Base-by-base conservation (phyloP, 92 coral and sea anemone genomes). In the Parazoanthus atlanticus region DNA sequence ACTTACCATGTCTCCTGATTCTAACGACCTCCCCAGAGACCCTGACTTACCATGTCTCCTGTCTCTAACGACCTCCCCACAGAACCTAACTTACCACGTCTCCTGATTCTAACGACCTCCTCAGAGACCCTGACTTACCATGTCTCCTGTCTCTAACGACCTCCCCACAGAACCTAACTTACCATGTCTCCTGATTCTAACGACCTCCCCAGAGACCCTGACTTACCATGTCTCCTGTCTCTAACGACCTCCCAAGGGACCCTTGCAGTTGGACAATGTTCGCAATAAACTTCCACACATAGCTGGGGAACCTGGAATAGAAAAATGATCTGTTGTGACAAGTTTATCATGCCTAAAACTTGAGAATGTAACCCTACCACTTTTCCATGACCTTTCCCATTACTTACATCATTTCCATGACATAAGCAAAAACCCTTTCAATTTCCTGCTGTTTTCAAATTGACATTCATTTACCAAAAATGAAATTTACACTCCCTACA, bases 141-240 rank as follows among this genome's bases (percentile, higher is more conserved):
- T 34, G 84, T 30, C 34, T 36, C 23, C 26, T n/a, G n/a, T 29
- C 21, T 25, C 38, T 47, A 12, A 36, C 23, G 25, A 17, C 21
- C 19, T 34, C 17, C 26, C 34, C 19, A 6, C 9, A 38, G 33
- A 31, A 8, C 85, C 4, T 16, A 5, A 43, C 49, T 43, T 33
- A 19, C 13, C 12, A 32, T 16, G 84, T 30, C 34, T 36, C 23
- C 26, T 15, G 15, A 43, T 7, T 43, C 38, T 47, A 29, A 36
- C 23, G 25, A 17, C 7, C 23, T 36, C 17, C 26, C 34, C 19
- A 17, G 3, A 38, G 61, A 31, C 15, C 85, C 29, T 31, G 30
- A 81, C 94, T 91, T 88, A 97, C 99, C 93, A 90, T 89, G 80
- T 97, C 99, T 74, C 94, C 93, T 15, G 92, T 80, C 34, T 90